phyloP scores from a whole-genome alignment of 2,888 invertebrate genomes.

The Drosophila paranaensis region DNA sequence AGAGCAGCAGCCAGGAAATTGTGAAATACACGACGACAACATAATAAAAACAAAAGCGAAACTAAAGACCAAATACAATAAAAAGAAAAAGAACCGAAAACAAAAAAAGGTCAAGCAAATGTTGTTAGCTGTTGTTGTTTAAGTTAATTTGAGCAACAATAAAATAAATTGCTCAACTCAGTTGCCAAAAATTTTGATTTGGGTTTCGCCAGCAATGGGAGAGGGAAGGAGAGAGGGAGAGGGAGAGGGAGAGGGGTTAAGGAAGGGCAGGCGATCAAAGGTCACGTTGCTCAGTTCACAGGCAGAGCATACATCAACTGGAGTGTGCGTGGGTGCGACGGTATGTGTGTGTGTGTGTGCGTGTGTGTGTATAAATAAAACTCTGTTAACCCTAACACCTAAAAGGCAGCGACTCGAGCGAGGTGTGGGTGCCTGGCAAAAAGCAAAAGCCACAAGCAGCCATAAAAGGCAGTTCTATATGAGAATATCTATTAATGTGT shows the following conservation, averaged over 20 bases:
- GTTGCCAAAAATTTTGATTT: slow-evolving; percentile 57
- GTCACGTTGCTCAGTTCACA: slow-evolving; percentile 50
- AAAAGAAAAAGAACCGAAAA: slow-evolving; percentile 1
- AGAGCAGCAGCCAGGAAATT: slow-evolving; percentile 33
- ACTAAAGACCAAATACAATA: slow-evolving; percentile 13
- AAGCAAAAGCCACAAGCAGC: slow-evolving; percentile 45
- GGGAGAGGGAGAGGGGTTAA: not conserved
- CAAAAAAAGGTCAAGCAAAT: slow-evolving; percentile 41
- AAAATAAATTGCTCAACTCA: slow-evolving; percentile 59
- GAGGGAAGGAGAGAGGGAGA: not conserved
- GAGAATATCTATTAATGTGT: slow-evolving; percentile 45
- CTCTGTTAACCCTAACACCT: slow-evolving; percentile 25
- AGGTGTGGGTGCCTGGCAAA: slow-evolving; percentile 7
- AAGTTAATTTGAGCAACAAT: slow-evolving; percentile 59
- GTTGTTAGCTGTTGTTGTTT: slow-evolving; percentile 46
- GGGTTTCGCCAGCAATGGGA: slow-evolving; percentile 32
- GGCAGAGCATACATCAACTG: slow-evolving; percentile 44
- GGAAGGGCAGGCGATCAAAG: slow-evolving; percentile 38
- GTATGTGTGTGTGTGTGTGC: not conserved
- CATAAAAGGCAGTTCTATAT: slow-evolving; percentile 49
- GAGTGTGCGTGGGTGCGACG: slow-evolving; percentile 12
- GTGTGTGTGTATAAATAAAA: slow-evolving; percentile 9
- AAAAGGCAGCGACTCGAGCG: not conserved
- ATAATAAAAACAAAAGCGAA: slow-evolving; percentile 11
- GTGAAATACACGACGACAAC: slow-evolving; percentile 30